Evolutionary conservation across 2,888 invertebrate genomes (phyloP).

Genomic region (Theristus sp.): DNA sequence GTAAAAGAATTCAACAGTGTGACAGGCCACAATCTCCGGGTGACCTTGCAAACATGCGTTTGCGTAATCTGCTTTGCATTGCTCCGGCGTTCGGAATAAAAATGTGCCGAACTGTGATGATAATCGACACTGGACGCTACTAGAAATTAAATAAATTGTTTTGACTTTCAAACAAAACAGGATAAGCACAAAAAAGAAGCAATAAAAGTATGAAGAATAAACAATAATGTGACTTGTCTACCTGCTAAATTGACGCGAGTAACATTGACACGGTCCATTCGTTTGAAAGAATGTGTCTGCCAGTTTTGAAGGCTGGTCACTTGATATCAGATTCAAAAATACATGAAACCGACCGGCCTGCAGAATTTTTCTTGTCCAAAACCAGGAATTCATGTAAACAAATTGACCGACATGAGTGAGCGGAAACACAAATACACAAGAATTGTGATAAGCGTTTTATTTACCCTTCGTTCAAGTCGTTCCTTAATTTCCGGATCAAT

Average conservation of each 20-base stretch:
- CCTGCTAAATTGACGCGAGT: no score
- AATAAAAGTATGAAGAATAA: no score
- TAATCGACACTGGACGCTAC: neutral
- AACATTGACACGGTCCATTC: neutral
- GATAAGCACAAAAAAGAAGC: no score
- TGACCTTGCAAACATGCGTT: neutral
- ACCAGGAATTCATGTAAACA: no score
- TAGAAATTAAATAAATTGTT: neutral
- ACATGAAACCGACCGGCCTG: neutral
- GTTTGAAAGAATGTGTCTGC: neutral
- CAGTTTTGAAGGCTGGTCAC: neutral
- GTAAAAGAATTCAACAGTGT: neutral
- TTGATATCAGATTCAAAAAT: neutral
- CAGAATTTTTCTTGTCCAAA: no score
- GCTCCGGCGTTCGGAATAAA: neutral
- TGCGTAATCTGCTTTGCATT: neutral
- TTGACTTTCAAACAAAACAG: neutral
- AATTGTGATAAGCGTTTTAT: neutral
- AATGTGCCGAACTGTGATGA: neutral
- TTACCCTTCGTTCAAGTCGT: neutral
- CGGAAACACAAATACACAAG: no score
- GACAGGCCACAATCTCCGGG: neutral
- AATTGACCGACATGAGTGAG: no score
- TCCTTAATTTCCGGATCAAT: neutral
- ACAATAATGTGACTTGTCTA: no score